Conservation (phyloP, 2,797 vertebrate species). For the Pantherophis alleghaniensis region DNA sequence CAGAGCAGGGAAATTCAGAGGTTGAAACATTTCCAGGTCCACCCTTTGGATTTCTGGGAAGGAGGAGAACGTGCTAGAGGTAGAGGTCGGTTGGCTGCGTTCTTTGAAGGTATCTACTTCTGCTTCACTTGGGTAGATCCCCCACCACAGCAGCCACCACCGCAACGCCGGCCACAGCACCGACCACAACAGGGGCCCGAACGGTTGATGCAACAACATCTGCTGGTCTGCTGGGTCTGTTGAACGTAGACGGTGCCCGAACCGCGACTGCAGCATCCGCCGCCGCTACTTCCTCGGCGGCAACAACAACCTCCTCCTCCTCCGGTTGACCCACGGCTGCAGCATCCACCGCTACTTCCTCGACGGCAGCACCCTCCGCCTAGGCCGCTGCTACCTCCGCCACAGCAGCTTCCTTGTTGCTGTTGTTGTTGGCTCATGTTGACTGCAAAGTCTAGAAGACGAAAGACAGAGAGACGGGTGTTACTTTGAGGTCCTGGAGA, state of each 20-base stretch:
- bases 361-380: background rate
- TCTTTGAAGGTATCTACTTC: constrained; percentile 27
- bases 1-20: background rate
- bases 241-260: background rate
- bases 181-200: background rate
- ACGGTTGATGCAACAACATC: background rate
- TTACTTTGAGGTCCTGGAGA: background rate
- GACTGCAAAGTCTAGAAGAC: background rate
- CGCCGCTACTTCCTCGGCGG: background rate
- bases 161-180: background rate
- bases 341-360: background rate
- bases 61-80: background rate
- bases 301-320: background rate
- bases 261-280: background rate
- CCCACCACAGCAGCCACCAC: background rate
- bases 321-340: background rate
- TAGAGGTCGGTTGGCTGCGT: rapidly evolving
- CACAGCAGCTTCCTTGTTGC: background rate
- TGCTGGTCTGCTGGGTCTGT: background rate
- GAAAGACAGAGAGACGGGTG: background rate
- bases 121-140: background rate
- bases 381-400: background rate
- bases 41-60: background rate
- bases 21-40: background rate
- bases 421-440: constrained; percentile 26